Evolutionary conservation across 1,140 invertebrate genomes (phyloP), one percentile per base, ranked within the genome.

Genomic region (Formica exsecta): DNA sequence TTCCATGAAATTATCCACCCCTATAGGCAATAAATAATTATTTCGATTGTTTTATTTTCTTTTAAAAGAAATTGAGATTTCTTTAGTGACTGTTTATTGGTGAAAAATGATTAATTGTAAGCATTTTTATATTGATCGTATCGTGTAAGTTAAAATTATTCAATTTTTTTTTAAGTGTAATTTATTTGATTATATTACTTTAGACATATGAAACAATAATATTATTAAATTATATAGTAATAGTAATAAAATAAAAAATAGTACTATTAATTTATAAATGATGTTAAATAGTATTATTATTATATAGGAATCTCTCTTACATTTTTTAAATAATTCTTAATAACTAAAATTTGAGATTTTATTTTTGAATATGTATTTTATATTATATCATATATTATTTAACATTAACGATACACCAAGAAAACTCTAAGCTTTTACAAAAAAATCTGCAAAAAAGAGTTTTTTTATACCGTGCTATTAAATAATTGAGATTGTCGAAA

Each of bases 221-320:
- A 16, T 25, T 48, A 25, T 68, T 64, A 44, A 44, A 36, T 64
- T 11, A 19, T 8, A 44, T 44, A 29, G 9, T 71, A 73, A 73
- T 57, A 48, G 9, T 38, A 51, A n/a, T 32, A 54, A 8, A 41
- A 41, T 41, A 44, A 44, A 48, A 48, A 48, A 51, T 51, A 51
- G 5, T 19, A 51, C 19, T 19, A 51, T 51, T 51, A 51, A 51
- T 51, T 51, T 59, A n/a, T 59, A 59, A 59, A 59, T 59, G 4
- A n/a, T n/a, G 7, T 57, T 62, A 64, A 64, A 16, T 36, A 64
- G 61, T 64, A 64, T 19, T 62, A 32, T 76, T 62, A n/a, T 65
- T 36, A 61, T 61, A 48, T 29, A 70, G 29, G 41, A 41, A 25
- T 25, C 13, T 44, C 62, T 13, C 5, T 32, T 16, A 8, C 16